These are phyloP conservation scores for Ochotona princeps DNA, from an alignment of 2,113 vertebrate species.

Conservation along the genomic window DNA sequence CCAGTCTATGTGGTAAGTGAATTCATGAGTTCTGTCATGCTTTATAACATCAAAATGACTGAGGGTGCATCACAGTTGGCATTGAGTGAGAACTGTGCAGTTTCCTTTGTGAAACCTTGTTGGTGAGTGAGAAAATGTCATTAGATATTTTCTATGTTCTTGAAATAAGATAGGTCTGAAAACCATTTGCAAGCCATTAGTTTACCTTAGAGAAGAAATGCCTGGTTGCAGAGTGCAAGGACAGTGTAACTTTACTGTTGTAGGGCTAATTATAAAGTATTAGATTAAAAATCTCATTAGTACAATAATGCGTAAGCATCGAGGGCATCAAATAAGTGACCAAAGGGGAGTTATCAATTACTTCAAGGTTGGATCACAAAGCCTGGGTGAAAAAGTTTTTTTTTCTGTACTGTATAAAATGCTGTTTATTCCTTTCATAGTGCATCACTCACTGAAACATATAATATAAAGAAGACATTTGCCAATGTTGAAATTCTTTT, in stretches of 20 bases:
- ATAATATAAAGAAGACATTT: not conserved
- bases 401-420: not conserved
- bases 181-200: not conserved
- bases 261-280: not conserved
- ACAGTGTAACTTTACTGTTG: not conserved
- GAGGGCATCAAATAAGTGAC: not conserved
- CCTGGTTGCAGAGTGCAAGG: not conserved
- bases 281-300: not conserved
- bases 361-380: slow-evolving; percentile 9
- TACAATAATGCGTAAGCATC: not conserved
- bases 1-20: not conserved
- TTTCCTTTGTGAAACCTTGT: not conserved
- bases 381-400: not conserved
- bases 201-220: not conserved
- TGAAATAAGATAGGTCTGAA: not conserved
- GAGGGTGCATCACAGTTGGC: not conserved
- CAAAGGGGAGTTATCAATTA: not conserved
- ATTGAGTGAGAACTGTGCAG: not conserved
- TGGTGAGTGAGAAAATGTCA: not conserved
- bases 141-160: not conserved
- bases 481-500: not conserved
- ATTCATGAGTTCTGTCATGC: not conserved
- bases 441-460: not conserved
- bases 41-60: not conserved
- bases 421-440: not conserved